These are phyloP conservation scores for Dioctria rufipes DNA, from an alignment of 2,888 invertebrate genomes.

Conservation along the genomic window DNA sequence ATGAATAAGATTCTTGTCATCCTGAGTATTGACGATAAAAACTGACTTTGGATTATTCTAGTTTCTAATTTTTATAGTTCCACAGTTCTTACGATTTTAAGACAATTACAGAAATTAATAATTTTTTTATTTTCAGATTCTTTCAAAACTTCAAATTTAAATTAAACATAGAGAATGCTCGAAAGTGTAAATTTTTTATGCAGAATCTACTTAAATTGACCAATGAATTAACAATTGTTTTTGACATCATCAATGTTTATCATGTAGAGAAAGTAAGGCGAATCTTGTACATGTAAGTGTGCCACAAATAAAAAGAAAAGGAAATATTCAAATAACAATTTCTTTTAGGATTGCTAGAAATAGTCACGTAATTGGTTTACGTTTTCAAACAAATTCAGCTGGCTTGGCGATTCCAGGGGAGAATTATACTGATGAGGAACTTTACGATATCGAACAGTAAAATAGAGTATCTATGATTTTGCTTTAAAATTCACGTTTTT, in stretches of 20 bases:
- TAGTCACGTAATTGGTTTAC: conserved; percentile 68
- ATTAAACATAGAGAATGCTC: conserved; percentile 68
- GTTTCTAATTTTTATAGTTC: too few relatives aligned
- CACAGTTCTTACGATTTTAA: too few relatives aligned
- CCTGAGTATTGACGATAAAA: too few relatives aligned
- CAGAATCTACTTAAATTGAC: conserved; percentile 67
- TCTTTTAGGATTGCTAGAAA: conserved; percentile 67
- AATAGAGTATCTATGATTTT: conserved; percentile 50
- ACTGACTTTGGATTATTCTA: too few relatives aligned
- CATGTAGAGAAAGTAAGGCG: conserved; percentile 69
- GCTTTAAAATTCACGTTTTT: neutral
- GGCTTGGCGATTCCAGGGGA: conserved; percentile 67
- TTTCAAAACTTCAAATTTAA: conserved; percentile 69
- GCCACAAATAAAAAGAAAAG: neutral
- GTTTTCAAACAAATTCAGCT: conserved; percentile 69
- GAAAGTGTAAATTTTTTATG: conserved; percentile 69
- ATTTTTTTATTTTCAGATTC: conserved; percentile 65
- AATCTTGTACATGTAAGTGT: conserved; percentile 68
- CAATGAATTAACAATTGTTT: conserved; percentile 67
- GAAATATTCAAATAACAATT: neutral
- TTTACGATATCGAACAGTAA: conserved; percentile 69
- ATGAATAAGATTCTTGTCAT: too few relatives aligned
- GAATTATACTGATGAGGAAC: conserved; percentile 65
- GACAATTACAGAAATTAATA: neutral
- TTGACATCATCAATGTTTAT: conserved; percentile 68